Evolutionary conservation across 1,140 invertebrate species (phyloP).

Genomic region (Epicauta chinensis): DNA sequence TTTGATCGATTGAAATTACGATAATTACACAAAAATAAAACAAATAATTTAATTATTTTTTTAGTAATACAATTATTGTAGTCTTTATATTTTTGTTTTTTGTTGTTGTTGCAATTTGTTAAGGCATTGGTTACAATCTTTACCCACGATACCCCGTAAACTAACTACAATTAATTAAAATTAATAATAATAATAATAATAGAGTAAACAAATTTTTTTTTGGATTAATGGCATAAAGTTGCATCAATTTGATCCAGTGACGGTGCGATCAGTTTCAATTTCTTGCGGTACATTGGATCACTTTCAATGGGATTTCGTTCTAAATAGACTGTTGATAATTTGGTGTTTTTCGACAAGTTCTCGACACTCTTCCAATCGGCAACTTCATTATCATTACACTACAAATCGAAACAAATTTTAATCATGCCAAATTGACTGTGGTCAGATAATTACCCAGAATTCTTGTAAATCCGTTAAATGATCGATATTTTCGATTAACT

Average conservation of each 20-base stretch:
- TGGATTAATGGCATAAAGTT: conserved; percentile 67
- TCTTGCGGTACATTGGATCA: conserved; percentile 83
- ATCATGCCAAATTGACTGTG: not conserved
- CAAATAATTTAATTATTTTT: not conserved
- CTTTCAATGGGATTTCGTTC: conserved; percentile 85
- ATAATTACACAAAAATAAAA: no score
- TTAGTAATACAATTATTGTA: not conserved
- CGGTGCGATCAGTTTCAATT: conserved; percentile 83
- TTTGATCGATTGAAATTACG: no score
- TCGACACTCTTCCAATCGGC: conserved; percentile 81
- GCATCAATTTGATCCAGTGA: conserved; percentile 92
- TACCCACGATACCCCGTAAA: not conserved
- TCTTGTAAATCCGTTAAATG: conserved; percentile 77
- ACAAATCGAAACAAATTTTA: conserved; percentile 33
- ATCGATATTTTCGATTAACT: conserved; percentile 69
- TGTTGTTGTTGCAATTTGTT: no score
- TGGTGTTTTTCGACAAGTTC: conserved; percentile 63
- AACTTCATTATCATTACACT: conserved; percentile 92
- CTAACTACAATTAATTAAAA: no score
- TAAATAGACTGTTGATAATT: conserved; percentile 85
- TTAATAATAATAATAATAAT: not conserved
- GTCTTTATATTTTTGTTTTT: no score
- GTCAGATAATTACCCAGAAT: conserved; percentile 91
- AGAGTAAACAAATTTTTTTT: not conserved
- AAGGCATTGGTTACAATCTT: no score